These are phyloP conservation scores for Limosa lapponica DNA, from an alignment of 2,797 vertebrate species.

Conservation along the genomic window DNA sequence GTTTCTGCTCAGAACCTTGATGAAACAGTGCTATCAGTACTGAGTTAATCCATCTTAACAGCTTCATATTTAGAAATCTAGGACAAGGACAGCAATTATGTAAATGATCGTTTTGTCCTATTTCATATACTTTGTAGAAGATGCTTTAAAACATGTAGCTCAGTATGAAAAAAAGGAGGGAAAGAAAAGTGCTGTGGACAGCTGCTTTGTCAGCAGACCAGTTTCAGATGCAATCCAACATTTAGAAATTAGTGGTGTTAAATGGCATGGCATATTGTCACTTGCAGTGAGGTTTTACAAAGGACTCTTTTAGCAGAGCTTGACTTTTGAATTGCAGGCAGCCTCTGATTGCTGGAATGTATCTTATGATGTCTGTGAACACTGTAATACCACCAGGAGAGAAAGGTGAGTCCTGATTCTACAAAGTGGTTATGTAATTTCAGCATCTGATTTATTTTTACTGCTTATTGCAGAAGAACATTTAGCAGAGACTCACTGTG, in stretches of 20 bases:
- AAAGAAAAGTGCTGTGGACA: neutral
- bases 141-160: neutral
- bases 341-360: conserved; percentile 95
- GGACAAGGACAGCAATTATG: neutral
- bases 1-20: neutral
- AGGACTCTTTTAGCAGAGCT: neutral
- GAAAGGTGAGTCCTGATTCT: conserved; percentile 79
- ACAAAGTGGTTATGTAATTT: neutral
- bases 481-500: neutral
- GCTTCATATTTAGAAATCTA: neutral
- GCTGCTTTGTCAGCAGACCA: neutral
- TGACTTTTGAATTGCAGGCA: conserved; percentile 81
- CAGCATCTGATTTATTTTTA: neutral
- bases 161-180: neutral
- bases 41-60: neutral
- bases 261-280: neutral
- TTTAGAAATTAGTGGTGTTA: neutral
- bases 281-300: neutral
- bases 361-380: conserved; percentile 93
- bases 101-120: neutral
- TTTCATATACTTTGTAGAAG: neutral
- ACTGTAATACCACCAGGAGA: conserved; percentile 91
- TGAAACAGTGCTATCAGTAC: neutral
- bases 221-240: neutral
- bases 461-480: neutral